Evolutionary conservation across 2,888 invertebrate species (phyloP), one percentile per base, ranked within the genome.

Genomic region (Balanococcus diminutus): DNA sequence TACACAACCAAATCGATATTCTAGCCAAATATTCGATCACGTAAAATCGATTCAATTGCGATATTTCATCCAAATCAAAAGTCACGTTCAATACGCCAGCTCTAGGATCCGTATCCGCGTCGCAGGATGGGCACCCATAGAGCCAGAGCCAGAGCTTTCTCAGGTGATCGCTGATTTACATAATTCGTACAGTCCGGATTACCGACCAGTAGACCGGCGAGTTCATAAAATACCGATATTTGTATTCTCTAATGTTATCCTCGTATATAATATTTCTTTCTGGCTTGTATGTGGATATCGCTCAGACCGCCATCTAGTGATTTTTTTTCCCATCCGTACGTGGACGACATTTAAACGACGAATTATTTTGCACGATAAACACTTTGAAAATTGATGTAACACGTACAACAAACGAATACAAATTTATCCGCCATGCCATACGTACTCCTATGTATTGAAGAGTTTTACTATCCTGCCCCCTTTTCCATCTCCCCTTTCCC

Each of bases 321-420:
- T 36, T 32, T 14, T 67, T 61, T 79, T 79, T 79, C 75, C 75
- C 75, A 79, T 79, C 32, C 32, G 32, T 79, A 84, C 72, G 67
- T 61, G 61, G 36, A 36, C 32, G 25, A 61, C 84, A 84, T 84
- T 56, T 36, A 84, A 84, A 84, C 36, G 32, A 61, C 72, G 36
- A 84, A 67, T 84, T 84, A 84, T 84, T 67, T 84, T 39, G 61
- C 36, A 67, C 84, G 67, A 25, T 36, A 39, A 36, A 31, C 36
- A 56, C 32, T 79, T 61, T 84, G 61, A 84, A 84, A 84, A 84
- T 84, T 84, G 84, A 84, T 84, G 84, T 84, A 84, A 84, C 61
- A 36, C 75, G 75, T 32, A 79, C 75, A 36, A 79, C 75, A 11
- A 28, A 36, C 75, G 75, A 79, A 79, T 79, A 79, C 75, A 79